Evolutionary conservation across 2,888 invertebrate genomes (phyloP), one percentile per base, ranked within the genome.

Genomic region (Ectemnius cavifrons): DNA sequence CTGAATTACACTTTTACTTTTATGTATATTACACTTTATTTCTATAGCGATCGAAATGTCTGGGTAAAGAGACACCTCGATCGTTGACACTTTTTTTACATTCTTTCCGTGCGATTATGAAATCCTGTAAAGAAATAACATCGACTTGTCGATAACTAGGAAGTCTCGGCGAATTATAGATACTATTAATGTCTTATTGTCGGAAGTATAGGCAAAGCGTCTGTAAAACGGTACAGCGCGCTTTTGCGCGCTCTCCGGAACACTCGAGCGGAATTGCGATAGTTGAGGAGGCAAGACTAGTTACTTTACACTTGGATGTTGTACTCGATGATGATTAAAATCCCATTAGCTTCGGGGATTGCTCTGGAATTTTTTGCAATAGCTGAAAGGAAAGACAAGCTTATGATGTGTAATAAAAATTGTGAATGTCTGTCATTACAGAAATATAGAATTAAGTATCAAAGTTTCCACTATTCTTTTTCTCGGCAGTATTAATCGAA

Each of bases 161-260:
- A 37, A 37, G 37, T 37, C 37, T 11, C 37, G 37, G 37, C 8
- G 37, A 37, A 37, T 37, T 37, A 11, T 37, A 6, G 57, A 47
- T 52, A 56, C 27, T 64, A 71, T 63, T 16, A 60, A 27, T n/a
- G 61, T 56, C 65, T 18, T 62, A 70, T 71, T 78, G 71, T 72
- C 72, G 81, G 80, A 80, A 81, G 74, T 67, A 59, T 37, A 64
- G 62, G 61, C 64, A 81, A 80, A 80, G 68, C 23, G 70, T 61
- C 62, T 59, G 63, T 73, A 66, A 68, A 81, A 80, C 70, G 74
- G 61, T 78, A 75, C 63, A 63, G 73, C 71, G 80, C 74, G 70
- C 63, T 72, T 74, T 74, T 81, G 45, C 76, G 67, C 82, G 63
- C 20, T 71, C 74, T 47, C 46, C 52, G 75, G 77, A 82, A 82